Conservation (phyloP, 1,140 invertebrate species). For the Amyelois transitella region DNA sequence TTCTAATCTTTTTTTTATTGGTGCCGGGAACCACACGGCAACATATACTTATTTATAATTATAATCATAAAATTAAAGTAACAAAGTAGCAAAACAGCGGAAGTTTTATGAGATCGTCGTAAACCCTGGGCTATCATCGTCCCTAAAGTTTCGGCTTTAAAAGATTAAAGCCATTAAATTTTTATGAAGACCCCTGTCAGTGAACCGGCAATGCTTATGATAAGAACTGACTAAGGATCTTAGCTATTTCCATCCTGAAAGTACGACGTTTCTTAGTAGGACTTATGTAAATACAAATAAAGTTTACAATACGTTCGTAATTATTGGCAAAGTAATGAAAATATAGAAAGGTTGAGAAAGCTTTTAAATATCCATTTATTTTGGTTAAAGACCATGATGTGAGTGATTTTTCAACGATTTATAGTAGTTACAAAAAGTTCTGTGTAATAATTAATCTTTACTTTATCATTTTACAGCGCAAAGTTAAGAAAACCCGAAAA, state of each 20-base stretch:
- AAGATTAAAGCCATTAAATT: slow-evolving; percentile 57
- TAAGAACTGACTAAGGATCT: slow-evolving; percentile 31
- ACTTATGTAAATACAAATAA: background rate
- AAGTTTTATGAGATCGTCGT: slow-evolving; percentile 35
- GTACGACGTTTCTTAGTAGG: background rate
- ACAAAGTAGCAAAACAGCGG: slow-evolving; percentile 1
- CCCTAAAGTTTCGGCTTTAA: slow-evolving; percentile 43
- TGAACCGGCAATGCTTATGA: slow-evolving; percentile 36
- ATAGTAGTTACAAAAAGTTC: no score
- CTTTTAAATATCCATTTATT: no score
- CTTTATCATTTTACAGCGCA: no score
- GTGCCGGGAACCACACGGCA: background rate
- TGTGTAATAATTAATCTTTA: no score
- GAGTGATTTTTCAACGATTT: no score
- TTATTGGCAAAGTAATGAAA: no score
- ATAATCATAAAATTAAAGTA: background rate
- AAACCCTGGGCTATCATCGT: slow-evolving; percentile 37
- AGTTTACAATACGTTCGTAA: no score
- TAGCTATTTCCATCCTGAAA: background rate
- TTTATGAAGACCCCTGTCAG: slow-evolving; percentile 47
- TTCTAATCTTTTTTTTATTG: no score
- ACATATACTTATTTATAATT: background rate
- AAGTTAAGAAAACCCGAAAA: no score
- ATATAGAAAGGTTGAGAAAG: no score
- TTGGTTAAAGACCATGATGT: no score